Conservation (phyloP, 2,888 invertebrate genomes). For the Andrena bucephala region DNA sequence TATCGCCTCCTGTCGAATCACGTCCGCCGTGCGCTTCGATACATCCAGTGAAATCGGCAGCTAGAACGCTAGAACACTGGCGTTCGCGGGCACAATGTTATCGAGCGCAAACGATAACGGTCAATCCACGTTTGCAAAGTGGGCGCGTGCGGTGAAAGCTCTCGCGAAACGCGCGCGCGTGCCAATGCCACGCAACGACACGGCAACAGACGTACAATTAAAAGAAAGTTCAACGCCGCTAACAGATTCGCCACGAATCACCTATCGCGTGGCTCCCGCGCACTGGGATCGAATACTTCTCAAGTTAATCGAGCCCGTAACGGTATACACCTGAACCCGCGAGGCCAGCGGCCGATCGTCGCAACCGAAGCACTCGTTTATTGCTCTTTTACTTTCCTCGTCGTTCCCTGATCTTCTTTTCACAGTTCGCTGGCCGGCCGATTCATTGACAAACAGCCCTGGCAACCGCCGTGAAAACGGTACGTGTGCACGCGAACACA, state of each 20-base stretch:
- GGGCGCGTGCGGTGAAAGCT: constrained; percentile 70
- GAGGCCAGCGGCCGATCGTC: constrained; percentile 30
- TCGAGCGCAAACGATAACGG: constrained; percentile 68
- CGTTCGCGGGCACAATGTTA: constrained; percentile 55
- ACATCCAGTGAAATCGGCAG: constrained; percentile 3
- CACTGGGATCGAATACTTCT: constrained; percentile 25
- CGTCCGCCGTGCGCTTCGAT: no score
- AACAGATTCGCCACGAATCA: neutral
- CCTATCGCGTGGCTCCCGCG: neutral
- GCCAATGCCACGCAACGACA: constrained; percentile 53
- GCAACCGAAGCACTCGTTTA: constrained; percentile 27
- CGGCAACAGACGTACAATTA: constrained; percentile 54
- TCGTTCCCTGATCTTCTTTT: constrained; percentile 37
- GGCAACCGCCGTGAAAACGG: constrained; percentile 8
- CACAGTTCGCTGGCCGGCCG: constrained; percentile 35
- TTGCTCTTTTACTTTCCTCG: constrained; percentile 53
- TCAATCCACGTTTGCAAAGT: constrained; percentile 61
- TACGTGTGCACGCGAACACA: neutral
- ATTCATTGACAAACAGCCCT: constrained; percentile 35
- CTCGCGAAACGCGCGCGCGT: constrained; percentile 48
- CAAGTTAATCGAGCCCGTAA: constrained; percentile 39
- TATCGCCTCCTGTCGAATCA: neutral
- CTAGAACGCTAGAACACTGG: constrained; percentile 20
- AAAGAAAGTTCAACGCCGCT: constrained; percentile 53
- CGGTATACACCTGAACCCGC: constrained; percentile 47